These are phyloP conservation scores for Hyposoter didymator DNA, from an alignment of 2,888 invertebrate species.

Conservation along the genomic window DNA sequence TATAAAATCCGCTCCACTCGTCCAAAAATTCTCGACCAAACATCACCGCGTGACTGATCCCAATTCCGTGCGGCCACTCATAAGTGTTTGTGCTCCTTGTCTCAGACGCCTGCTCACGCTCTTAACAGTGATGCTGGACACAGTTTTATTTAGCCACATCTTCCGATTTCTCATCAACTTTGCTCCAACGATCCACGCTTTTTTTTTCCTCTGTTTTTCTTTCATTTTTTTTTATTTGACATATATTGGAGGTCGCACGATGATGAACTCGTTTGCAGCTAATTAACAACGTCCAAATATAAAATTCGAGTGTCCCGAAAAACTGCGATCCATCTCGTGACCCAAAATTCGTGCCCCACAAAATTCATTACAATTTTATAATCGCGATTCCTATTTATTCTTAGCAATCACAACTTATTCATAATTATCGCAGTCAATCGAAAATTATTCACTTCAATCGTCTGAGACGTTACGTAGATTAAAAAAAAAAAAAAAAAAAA, in stretches of 20 bases:
- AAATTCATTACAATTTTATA: not conserved
- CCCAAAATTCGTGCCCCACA: not conserved
- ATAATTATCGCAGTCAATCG: not conserved
- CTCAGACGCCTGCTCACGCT: conserved; percentile 46
- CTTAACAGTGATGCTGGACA: conserved; percentile 35
- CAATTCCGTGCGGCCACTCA: conserved; percentile 58
- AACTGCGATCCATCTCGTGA: not conserved
- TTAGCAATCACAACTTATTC: not conserved
- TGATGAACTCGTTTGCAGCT: not conserved
- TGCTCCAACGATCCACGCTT: not conserved
- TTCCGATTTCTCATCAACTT: not conserved
- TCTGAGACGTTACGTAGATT: not conserved
- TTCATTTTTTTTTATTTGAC: not conserved
- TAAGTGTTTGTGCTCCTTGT: conserved; percentile 38
- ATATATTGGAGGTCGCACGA: not conserved
- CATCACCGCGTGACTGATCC: conserved; percentile 53
- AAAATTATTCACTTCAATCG: not conserved
- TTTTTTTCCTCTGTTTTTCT: not conserved
- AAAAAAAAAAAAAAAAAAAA: not conserved
- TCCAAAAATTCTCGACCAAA: conserved; percentile 29
- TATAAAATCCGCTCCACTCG: conserved; percentile 18
- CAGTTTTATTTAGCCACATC: conserved; percentile 53
- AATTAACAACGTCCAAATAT: not conserved
- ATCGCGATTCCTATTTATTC: not conserved
- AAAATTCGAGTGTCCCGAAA: not conserved